Base-by-base conservation (phyloP, 1,140 invertebrate species). In the Aphaenogaster rudis region DNA sequence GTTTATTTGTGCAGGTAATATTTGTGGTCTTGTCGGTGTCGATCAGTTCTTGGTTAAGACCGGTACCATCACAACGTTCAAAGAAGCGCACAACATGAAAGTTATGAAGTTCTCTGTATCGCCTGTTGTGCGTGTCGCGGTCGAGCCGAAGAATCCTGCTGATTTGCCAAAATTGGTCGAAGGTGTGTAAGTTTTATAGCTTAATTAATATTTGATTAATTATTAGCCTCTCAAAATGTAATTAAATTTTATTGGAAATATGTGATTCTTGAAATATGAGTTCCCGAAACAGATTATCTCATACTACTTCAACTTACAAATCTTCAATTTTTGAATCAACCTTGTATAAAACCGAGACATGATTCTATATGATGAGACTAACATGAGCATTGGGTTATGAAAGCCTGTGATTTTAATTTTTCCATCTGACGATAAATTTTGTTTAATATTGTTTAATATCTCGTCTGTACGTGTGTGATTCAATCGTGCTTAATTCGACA, bases 11-110 rank as follows among this genome's bases (percentile, higher is more conserved):
- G 72, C 50, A 96, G 96, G 96, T 95, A 99, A 99, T 97, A 99
- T 99, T 96, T 99, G 99, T 95, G 99, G 99, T 97, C 96, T 99
- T 91, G 99, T 99, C 91, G 99, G 99, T 95, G 99, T 99, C 86
- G 99, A 99, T 97, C 99, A 99, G 96, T 99, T 99, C 96, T 97
- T 99, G 92, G 98, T 99, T 7, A 99, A 99, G 96, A 99, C 99
- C 92, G 99, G 99, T 95, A 99, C 99, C 88, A 99, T 99, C 94
- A 98, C 99, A 80, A 99, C 99, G 2, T 99, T 97, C 96, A 99
- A 99, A 96, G 99, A 99, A 95, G 99, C 99, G 21, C 99, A 99
- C 96, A 99, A 99, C 97, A 98, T 99, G 98, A 97, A 97, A 96
- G 98, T 99, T 54, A 99, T 99, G 98, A 99, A 99, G 95, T 99